Evolutionary conservation across 2,888 invertebrate species (phyloP), one percentile per base, ranked within the genome.

Genomic region (Allacma fusca): DNA sequence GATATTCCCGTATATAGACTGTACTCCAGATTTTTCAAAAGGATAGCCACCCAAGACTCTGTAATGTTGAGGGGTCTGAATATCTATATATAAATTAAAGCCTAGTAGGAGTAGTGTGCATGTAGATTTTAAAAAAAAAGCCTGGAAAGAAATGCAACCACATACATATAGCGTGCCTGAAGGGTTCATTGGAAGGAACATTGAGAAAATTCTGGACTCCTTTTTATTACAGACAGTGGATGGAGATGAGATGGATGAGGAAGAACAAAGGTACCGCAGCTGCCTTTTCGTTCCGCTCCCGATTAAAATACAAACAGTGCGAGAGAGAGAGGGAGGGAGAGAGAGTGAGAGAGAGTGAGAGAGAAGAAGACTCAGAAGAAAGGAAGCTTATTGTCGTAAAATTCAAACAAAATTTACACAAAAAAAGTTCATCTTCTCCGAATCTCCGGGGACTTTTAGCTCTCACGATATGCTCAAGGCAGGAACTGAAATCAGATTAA

Each of bases 311-410:
- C 74, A 74, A 64, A 74, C 65, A 74, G 43, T 4, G 5, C 16
- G 50, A 50, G 50, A 50, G 50, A 50, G 9, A n/a, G 16, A 16
- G 50, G 16, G 19, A n/a, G 2, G n/a, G 7, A 50, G n/a, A 16
- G 16, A 16, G 9, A 34, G 34, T 7, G 9, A 9, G 21, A 50
- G 50, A 50, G 19, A 16, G 19, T 9, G 50, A 50, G 19, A 16
- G 16, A 50, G 19, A 50, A 50, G 50, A 50, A 50, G 50, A 34
- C 5, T 34, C 34, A 34, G 29, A 40, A 64, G 65, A 74, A 67
- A 72, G 72, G 72, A 74, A 73, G 62, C 73, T 73, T 64, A 59
- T 73, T 73, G 73, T 73, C 64, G 62, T 64, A 40, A 73, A 73
- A 73, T 73, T 59, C 62, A 26, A 62, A 73, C 73, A 73, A 73